Evolutionary conservation across 2,113 vertebrate genomes (phyloP).

Genomic region (Bettongia penicillata): DNA sequence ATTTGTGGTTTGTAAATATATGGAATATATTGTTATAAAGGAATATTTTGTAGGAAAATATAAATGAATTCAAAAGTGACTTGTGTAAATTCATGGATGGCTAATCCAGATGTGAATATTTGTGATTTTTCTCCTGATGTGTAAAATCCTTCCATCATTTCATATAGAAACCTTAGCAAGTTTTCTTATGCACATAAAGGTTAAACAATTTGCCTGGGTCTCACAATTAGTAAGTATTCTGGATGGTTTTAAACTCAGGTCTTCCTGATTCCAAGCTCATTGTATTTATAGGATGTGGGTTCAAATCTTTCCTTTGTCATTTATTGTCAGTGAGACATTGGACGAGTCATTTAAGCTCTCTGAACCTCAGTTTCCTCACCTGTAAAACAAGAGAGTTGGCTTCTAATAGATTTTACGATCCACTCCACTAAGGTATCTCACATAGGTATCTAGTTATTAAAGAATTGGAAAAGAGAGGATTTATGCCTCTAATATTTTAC

Average conservation of each 20-base stretch:
- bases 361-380: background rate
- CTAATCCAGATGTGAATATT: background rate
- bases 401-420: background rate
- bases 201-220: background rate
- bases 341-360: background rate
- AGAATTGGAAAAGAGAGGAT: background rate
- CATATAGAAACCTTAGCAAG: background rate
- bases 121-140: background rate
- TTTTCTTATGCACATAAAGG: background rate
- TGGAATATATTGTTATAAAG: background rate
- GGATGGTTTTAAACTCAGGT: background rate
- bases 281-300: background rate
- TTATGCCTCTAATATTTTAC: slow-evolving; percentile 12
- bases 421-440: background rate
- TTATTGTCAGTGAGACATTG: background rate
- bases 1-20: background rate
- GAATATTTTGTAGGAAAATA: background rate
- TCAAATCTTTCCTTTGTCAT: background rate
- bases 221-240: background rate
- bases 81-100: background rate
- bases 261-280: background rate
- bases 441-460: background rate
- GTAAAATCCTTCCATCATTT: background rate
- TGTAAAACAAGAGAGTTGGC: background rate
- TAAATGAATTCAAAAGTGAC: background rate